Conservation (phyloP, 53 echinoderm and acorn worm species). For the Patiria pectinifera region DNA sequence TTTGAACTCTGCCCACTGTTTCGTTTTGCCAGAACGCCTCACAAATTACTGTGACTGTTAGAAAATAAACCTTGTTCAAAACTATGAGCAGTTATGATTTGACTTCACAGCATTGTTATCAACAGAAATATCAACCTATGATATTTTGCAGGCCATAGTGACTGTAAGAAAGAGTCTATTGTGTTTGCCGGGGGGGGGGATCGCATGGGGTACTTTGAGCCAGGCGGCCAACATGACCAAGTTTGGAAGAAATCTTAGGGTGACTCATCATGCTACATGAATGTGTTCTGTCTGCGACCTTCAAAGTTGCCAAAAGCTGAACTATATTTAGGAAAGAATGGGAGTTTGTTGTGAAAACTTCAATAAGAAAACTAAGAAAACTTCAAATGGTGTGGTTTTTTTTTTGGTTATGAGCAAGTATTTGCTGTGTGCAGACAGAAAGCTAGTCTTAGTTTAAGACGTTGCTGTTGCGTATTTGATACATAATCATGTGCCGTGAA, state of each 20-base stretch:
- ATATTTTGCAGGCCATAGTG: too few species aligned
- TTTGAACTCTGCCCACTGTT: too few species aligned
- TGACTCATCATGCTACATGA: not conserved
- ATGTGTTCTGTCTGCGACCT: not conserved
- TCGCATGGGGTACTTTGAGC: not conserved
- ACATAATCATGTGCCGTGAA: too few species aligned
- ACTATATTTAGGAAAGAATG: not conserved
- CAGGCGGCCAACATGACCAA: not conserved
- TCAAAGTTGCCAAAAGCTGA: not conserved
- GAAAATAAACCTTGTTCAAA: too few species aligned
- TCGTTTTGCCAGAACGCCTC: too few species aligned
- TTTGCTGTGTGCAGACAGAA: not conserved
- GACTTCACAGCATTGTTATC: too few species aligned
- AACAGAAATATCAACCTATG: too few species aligned
- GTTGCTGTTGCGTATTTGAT: too few species aligned
- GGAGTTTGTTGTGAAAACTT: not conserved
- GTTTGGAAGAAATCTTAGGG: not conserved
- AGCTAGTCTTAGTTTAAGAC: not conserved
- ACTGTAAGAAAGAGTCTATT: not conserved
- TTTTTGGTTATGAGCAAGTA: too few species aligned
- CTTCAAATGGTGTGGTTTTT: not conserved
- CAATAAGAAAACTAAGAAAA: too few species aligned
- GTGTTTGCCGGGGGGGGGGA: not conserved
- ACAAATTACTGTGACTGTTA: too few species aligned
- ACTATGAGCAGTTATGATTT: too few species aligned